Evolutionary conservation across 2,797 vertebrate species (phyloP), one percentile per base, ranked within the genome.

Genomic region (Acanthopagrus latus): DNA sequence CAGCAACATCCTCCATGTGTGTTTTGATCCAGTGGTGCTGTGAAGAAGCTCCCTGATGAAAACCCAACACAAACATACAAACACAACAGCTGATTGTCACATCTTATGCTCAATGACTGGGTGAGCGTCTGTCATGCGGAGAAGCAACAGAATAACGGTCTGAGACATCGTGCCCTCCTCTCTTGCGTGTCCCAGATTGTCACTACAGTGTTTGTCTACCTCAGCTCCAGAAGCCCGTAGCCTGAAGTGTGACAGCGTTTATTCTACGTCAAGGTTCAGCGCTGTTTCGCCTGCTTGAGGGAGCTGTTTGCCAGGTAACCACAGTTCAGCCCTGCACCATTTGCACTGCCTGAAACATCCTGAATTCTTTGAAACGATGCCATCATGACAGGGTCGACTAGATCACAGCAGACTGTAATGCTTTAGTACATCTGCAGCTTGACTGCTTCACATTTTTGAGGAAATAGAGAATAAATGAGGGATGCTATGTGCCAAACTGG

Each of bases 301-400:
- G n/a, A 43, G 33, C 51, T 21, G n/a, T 43, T 68, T 48, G 58
- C 44, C 25, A 62, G 17, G 10, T 43, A 27, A 48, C 29, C 46
- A 14, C n/a, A 52, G 62, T 5, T 47, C 3, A 62, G 11, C 50
- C 41, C 12, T 29, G 43, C 21, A 50, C 33, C 29, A 57, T 64
- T 63, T 57, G 27, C 27, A 57, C 29, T 5, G 12, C 41, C 43
- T 57, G n/a, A 50, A 38, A 38, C 38, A 38, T 38, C 38, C 38
- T 38, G 38, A 25, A 44, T 65, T 55, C 33, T 27, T 66, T 72
- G 56, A 43, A 17, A 62, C 64, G 8, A 23, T 50, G 41, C 63
- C n/a, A 74, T 14, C n/a, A 18, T 33, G 16, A 52, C 46, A 7
- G 68, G 47, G 29, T 29, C 23, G 50, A 56, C 10, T 23, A 47